Conservation (phyloP, 1,140 invertebrate species). For the Leptinotarsa texana region DNA sequence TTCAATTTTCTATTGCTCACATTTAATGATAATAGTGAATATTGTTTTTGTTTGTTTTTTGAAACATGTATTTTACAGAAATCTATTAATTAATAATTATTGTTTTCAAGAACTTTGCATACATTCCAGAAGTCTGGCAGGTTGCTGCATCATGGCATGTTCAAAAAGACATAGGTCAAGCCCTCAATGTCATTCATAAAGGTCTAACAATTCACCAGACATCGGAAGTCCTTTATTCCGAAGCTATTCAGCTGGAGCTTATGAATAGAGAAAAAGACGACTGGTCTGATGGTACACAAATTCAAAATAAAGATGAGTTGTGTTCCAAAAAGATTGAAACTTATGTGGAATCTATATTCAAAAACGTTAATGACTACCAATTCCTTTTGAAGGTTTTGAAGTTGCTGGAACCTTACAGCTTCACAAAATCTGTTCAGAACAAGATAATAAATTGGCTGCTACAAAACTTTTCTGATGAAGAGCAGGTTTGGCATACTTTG, state of each 20-base stretch:
- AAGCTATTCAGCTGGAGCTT: slow-evolving; percentile 35
- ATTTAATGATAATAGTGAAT: no score
- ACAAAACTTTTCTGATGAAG: slow-evolving; percentile 27
- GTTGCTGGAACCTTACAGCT: slow-evolving; percentile 32
- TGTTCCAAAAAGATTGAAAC: slow-evolving; percentile 32
- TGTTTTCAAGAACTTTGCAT: slow-evolving; percentile 22
- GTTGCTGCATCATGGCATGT: slow-evolving; percentile 32
- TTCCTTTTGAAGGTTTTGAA: slow-evolving; percentile 40
- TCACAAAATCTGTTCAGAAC: slow-evolving; percentile 35
- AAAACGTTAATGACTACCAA: slow-evolving; percentile 35
- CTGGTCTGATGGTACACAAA: slow-evolving; percentile 2
- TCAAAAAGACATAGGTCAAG: slow-evolving; percentile 13
- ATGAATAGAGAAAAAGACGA: slow-evolving; percentile 21
- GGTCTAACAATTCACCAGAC: slow-evolving; percentile 35
- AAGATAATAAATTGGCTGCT: slow-evolving; percentile 37
- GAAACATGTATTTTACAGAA: no score
- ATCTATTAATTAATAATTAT: no score
- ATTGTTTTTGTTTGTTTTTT: no score
- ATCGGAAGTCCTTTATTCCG: slow-evolving; percentile 27
- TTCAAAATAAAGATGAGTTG: slow-evolving; percentile 25
- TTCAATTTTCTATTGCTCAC: no score
- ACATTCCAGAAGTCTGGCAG: slow-evolving; percentile 32
- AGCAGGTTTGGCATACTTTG: slow-evolving; percentile 39
- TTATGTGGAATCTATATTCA: slow-evolving; percentile 33
- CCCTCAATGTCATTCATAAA: slow-evolving; percentile 31